phyloP scores from a whole-genome alignment of 2,797 vertebrate species.

The Melanotaenia boesemani region DNA sequence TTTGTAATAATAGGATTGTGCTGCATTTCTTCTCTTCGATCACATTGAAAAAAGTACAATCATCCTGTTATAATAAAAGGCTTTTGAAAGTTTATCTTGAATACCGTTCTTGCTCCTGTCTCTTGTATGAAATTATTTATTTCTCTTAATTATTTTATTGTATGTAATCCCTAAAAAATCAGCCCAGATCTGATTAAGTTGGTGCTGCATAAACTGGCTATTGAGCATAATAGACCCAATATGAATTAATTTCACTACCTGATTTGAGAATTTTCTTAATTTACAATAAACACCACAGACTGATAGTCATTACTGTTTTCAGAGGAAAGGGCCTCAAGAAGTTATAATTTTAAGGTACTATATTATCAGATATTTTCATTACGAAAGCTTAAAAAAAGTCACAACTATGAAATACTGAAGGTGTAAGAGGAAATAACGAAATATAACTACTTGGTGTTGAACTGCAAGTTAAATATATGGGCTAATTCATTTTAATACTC shows the following conservation, averaged over 20 bases:
- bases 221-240: background rate
- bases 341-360: background rate
- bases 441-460: background rate
- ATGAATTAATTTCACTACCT: background rate
- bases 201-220: background rate
- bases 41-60: conserved; percentile 24
- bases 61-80: conserved; percentile 56
- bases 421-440: background rate
- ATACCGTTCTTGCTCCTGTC: conserved; percentile 19
- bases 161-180: background rate
- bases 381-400: background rate
- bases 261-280: background rate
- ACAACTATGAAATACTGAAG: background rate
- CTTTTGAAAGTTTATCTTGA: conserved; percentile 35
- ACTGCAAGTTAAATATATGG: background rate
- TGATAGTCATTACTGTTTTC: background rate
- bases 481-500: background rate
- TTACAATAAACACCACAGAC: background rate
- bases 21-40: conserved; percentile 11
- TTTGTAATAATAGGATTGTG: conserved; percentile 21
- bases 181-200: background rate
- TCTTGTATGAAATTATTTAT: conserved; percentile 5
- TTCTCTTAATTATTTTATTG: background rate
- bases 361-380: background rate
- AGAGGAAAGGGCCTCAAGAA: background rate